Conservation (phyloP, 2,113 vertebrate genomes). For the Coptodon bakossiorum region DNA sequence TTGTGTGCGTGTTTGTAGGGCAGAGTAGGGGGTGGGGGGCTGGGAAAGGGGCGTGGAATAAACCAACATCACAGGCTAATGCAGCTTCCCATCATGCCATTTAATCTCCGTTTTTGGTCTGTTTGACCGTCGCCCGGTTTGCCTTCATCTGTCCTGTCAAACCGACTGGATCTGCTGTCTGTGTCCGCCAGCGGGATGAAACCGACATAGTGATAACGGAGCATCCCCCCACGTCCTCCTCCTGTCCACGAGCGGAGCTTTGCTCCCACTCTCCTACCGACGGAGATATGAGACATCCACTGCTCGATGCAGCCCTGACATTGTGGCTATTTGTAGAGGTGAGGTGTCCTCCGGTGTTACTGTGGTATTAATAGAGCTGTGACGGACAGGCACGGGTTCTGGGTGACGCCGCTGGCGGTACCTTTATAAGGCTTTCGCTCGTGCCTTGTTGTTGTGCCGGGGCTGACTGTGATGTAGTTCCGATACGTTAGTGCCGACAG, state of each 20-base stretch:
- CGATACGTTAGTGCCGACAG: background rate
- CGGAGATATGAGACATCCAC: slow-evolving; percentile 50
- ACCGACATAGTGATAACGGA: background rate
- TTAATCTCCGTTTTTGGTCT: background rate
- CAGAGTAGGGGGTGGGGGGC: background rate
- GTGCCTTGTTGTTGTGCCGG: background rate
- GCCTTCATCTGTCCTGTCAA: background rate
- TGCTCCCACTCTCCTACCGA: background rate
- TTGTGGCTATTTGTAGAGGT: slow-evolving; percentile 62
- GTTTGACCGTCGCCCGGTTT: background rate
- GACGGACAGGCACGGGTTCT: background rate
- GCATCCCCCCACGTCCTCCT: background rate
- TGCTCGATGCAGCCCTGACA: slow-evolving; percentile 35
- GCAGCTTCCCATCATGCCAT: background rate
- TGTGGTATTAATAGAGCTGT: background rate
- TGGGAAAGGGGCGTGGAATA: background rate
- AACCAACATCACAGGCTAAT: background rate
- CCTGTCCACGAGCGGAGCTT: background rate
- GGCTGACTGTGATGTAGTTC: background rate
- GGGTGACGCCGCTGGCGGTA: background rate
- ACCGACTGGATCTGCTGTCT: background rate
- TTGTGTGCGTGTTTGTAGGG: background rate
- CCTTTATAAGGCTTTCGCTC: background rate
- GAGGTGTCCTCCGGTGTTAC: background rate
- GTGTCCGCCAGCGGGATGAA: slow-evolving; percentile 11